A percentile compares a stretch with the other conserved stretches of the same genome.
These are phyloP conservation scores for Silvanus unidentatus DNA, from an alignment of 2,888 invertebrate species.

Conservation along the genomic window DNA sequence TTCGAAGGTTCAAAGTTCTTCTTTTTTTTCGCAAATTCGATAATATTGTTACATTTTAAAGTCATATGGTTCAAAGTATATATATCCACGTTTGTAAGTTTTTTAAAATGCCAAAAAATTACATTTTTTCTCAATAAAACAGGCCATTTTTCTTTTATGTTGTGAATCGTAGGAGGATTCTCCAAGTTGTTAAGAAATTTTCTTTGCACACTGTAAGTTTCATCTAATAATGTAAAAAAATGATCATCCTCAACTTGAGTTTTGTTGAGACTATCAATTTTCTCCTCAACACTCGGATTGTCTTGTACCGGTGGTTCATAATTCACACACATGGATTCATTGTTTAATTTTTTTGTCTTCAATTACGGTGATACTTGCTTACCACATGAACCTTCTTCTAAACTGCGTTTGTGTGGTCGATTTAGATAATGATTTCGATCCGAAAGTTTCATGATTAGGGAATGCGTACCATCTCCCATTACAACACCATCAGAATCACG, in stretches of 20 bases:
- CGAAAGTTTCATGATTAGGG: neutral
- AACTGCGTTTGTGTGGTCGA: conserved; percentile 1
- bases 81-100: neutral
- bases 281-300: neutral
- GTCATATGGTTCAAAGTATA: neutral
- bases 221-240: neutral
- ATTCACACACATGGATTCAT: neutral
- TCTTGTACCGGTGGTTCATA: neutral
- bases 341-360: neutral
- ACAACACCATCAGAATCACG: conserved; percentile 4
- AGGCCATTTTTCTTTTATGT: neutral
- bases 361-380: neutral
- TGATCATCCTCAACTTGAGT: neutral
- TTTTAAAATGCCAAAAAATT: neutral
- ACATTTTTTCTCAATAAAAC: neutral
- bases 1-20: neutral
- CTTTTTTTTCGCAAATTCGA: neutral
- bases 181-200: neutral
- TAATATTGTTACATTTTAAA: neutral
- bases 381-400: neutral
- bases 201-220: neutral
- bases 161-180: neutral
- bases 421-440: conserved; percentile 2
- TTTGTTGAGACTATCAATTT: neutral
- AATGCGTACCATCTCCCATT: conserved; percentile 3